phyloP scores from a whole-genome alignment of 2,888 invertebrate species.

The Acanthopleura granulata region DNA sequence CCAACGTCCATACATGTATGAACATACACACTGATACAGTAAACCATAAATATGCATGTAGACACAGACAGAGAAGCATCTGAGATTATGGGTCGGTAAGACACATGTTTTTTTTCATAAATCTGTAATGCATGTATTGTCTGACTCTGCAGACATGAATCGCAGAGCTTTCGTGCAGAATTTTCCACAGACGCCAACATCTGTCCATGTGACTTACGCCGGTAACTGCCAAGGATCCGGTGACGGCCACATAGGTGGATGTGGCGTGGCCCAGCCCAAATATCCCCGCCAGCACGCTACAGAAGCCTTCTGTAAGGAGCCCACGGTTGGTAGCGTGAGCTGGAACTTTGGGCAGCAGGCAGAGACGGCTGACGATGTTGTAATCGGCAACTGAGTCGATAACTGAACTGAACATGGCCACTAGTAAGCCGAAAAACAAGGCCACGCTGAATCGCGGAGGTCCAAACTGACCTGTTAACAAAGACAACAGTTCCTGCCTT shows the following conservation, averaged over 20 bases:
- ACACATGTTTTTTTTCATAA: too few relatives aligned
- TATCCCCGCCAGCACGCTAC: conserved; percentile 84
- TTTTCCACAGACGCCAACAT: too few relatives aligned
- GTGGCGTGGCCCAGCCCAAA: conserved; percentile 90
- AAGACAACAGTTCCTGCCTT: too few relatives aligned
- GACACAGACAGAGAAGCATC: too few relatives aligned
- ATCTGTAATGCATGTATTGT: too few relatives aligned
- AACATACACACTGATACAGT: too few relatives aligned
- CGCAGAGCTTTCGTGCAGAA: too few relatives aligned
- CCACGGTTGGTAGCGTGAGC: conserved; percentile 85
- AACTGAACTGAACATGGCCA: conserved; percentile 55
- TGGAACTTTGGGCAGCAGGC: conserved; percentile 84
- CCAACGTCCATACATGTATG: too few relatives aligned
- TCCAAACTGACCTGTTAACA: conserved; percentile 54
- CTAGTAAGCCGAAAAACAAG: conserved; percentile 52
- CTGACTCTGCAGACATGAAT: too few relatives aligned
- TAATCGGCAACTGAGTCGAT: conserved; percentile 81
- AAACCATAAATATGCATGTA: too few relatives aligned
- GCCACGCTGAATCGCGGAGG: conserved; percentile 44
- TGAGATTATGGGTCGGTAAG: too few relatives aligned
- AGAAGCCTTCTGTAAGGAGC: conserved; percentile 81
- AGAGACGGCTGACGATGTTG: conserved; percentile 81
- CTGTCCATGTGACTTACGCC: conserved; percentile 72
- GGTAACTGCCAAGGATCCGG: conserved; percentile 87
- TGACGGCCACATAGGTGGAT: conserved; percentile 89